Percentiles rank a stretch among this genome's conserved stretches.
phyloP scores from a whole-genome alignment of 2,888 invertebrate species.

The Flexamia atlantica region DNA sequence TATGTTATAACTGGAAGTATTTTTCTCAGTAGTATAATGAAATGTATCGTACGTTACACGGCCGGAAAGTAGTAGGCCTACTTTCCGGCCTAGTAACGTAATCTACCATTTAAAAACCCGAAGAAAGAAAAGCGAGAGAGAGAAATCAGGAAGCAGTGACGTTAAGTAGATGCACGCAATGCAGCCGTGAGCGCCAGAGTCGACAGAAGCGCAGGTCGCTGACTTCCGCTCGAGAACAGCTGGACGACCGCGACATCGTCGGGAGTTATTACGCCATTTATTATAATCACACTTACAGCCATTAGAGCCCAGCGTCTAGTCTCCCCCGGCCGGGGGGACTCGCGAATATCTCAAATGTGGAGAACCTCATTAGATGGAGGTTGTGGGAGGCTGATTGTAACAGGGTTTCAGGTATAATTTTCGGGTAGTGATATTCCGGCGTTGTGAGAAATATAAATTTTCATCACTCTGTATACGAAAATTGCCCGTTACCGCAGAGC shows the following conservation, averaged over 20 bases:
- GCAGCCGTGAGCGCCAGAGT: neutral
- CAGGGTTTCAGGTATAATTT: neutral
- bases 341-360: neutral
- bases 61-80: no score
- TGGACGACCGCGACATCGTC: neutral
- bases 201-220: slow-evolving; percentile 4
- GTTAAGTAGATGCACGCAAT: neutral
- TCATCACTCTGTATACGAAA: no score
- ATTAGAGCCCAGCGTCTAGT: slow-evolving; percentile 27
- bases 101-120: no score
- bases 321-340: neutral
- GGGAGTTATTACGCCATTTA: slow-evolving; percentile 23
- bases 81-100: no score
- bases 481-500: no score
- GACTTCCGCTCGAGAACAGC: slow-evolving; percentile 1
- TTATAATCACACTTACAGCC: slow-evolving; percentile 32
- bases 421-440: no score
- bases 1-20: no score
- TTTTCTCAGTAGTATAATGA: no score
- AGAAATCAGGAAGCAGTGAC: no score
- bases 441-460: no score
- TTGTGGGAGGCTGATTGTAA: neutral
- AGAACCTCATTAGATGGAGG: neutral
- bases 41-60: no score
- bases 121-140: no score